Conservation (phyloP, 2,797 vertebrate genomes). For the Meda fulgida region DNA sequence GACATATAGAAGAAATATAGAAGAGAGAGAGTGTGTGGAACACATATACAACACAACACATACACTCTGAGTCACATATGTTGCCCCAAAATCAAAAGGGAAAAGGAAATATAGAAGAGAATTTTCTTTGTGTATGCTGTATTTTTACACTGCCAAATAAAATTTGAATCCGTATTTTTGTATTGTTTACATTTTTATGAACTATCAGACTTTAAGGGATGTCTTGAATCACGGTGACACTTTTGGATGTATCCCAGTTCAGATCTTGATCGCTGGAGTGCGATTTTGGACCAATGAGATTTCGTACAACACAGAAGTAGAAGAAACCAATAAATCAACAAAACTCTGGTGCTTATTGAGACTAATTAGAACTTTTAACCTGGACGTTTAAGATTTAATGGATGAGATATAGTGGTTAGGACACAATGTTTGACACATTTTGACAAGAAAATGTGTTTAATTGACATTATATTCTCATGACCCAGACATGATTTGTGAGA, state of each 20-base stretch:
- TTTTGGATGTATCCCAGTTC: background rate
- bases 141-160: background rate
- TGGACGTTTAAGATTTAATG: background rate
- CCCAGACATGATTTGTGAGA: background rate
- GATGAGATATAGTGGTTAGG: background rate
- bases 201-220: background rate
- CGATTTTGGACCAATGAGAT: background rate
- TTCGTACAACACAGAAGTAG: background rate
- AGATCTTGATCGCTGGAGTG: background rate
- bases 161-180: background rate
- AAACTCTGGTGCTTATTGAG: background rate
- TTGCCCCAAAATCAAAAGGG: background rate
- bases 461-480: background rate
- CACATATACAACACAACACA: too few relatives aligned
- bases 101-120: background rate
- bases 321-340: background rate
- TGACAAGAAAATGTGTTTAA: background rate
- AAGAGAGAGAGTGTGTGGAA: too few relatives aligned
- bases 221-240: background rate
- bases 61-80: too few relatives aligned
- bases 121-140: background rate
- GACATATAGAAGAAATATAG: too few relatives aligned
- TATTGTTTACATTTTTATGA: background rate
- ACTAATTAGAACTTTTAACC: background rate
- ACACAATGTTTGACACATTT: background rate